Conservation (phyloP, 2,888 invertebrate species). For the Reticulitermes lucifugus region DNA sequence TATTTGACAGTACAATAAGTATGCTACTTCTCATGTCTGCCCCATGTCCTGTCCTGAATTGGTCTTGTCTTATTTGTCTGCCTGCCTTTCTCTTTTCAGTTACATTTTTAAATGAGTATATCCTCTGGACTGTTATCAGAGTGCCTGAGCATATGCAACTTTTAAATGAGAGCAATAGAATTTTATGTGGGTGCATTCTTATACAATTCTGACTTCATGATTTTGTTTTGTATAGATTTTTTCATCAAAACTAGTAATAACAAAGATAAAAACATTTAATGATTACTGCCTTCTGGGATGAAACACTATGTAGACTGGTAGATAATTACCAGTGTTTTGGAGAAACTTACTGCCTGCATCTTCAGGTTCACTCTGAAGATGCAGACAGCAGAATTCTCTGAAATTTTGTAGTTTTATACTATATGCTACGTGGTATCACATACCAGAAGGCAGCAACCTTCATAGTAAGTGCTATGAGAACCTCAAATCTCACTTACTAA, state of each 20-base stretch:
- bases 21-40: slow-evolving; percentile 18
- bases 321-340: no score
- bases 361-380: no score
- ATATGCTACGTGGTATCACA: no score
- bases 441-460: no score
- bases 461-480: no score
- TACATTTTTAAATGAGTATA: slow-evolving; percentile 15
- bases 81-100: slow-evolving; percentile 17
- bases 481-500: no score
- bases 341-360: no score
- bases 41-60: neutral
- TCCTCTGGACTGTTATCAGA: neutral
- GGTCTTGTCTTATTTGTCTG: slow-evolving; percentile 21
- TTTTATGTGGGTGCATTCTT: neutral
- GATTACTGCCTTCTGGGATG: no score
- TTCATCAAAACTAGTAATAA: neutral
- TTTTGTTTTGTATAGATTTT: neutral
- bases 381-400: no score
- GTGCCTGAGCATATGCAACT: neutral
- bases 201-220: neutral
- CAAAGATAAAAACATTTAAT: neutral
- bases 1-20: slow-evolving; percentile 1
- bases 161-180: neutral
- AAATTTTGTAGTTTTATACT: no score
- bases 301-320: no score